Conservation (phyloP, 1,140 invertebrate genomes). For the Chrysomallon squamiferum region DNA sequence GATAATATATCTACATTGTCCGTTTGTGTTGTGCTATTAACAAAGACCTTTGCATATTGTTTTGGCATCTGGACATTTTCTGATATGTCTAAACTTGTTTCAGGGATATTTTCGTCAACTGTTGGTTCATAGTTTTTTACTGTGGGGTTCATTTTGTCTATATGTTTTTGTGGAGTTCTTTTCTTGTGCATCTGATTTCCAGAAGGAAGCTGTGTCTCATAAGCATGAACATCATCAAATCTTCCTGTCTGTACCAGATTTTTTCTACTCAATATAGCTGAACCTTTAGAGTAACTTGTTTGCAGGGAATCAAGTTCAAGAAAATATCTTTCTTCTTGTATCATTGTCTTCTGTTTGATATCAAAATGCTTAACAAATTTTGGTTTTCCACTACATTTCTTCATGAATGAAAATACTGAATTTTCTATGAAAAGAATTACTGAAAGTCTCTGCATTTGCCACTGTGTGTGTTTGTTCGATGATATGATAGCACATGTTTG, state of each 20-base stretch:
- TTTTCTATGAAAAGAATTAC: constrained; percentile 43
- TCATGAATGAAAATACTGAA: constrained; percentile 16
- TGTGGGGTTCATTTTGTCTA: no score
- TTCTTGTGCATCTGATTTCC: no score
- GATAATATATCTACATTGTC: no score
- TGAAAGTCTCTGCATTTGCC: constrained; percentile 37
- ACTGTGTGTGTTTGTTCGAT: constrained; percentile 32
- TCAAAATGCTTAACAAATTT: constrained; percentile 16
- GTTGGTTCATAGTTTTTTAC: no score
- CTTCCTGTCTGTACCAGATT: constrained; percentile 8
- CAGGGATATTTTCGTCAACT: no score
- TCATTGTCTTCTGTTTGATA: constrained; percentile 8
- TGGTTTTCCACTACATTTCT: constrained; percentile 9
- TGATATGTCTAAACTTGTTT: no score
- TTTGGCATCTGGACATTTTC: no score
- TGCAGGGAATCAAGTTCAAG: constrained; percentile 20
- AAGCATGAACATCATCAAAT: constrained; percentile 2
- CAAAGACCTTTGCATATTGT: no score
- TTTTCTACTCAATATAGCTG: constrained; percentile 13
- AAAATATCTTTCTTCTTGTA: constrained; percentile 17
- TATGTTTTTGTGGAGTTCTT: no score
- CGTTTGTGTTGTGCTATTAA: no score
- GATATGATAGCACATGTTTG: constrained; percentile 40
- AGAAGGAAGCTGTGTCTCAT: no score
- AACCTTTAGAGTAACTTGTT: constrained; percentile 8